These are phyloP conservation scores for Silvanus unidentatus DNA, from an alignment of 2,888 invertebrate genomes.

Conservation along the genomic window DNA sequence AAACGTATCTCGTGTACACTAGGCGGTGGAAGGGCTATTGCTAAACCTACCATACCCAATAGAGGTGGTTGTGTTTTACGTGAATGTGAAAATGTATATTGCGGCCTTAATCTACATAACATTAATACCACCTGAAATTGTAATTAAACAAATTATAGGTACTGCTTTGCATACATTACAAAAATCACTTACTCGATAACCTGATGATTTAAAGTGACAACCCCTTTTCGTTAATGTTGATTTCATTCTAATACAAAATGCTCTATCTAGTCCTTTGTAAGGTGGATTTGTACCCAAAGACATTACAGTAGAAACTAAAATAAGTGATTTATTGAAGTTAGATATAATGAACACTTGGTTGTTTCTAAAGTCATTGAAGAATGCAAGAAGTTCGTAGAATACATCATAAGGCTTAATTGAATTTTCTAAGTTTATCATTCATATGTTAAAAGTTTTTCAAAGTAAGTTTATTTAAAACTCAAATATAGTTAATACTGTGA, in stretches of 20 bases:
- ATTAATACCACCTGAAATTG: constrained; percentile 80
- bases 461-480: too few species aligned
- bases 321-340: constrained; percentile 5
- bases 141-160: constrained; percentile 7
- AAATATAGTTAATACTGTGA: too few species aligned
- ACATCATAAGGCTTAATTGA: too few species aligned
- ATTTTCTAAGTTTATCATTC: too few species aligned
- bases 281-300: constrained; percentile 57
- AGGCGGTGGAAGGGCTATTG: constrained; percentile 93
- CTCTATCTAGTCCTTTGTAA: constrained; percentile 83
- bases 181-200: constrained; percentile 81
- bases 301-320: constrained; percentile 78
- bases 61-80: constrained; percentile 82
- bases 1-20: constrained; percentile 94
- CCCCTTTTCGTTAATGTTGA: constrained; percentile 95
- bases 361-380: neutral
- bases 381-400: neutral
- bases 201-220: constrained; percentile 94
- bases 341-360: neutral
- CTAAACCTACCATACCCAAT: constrained; percentile 90
- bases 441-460: too few species aligned
- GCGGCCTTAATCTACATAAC: constrained; percentile 85
- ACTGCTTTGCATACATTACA: neutral
- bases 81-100: constrained; percentile 87
- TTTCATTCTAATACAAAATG: constrained; percentile 95